phyloP scores from a whole-genome alignment of 2,888 invertebrate genomes.

The Tiliacea aurago region DNA sequence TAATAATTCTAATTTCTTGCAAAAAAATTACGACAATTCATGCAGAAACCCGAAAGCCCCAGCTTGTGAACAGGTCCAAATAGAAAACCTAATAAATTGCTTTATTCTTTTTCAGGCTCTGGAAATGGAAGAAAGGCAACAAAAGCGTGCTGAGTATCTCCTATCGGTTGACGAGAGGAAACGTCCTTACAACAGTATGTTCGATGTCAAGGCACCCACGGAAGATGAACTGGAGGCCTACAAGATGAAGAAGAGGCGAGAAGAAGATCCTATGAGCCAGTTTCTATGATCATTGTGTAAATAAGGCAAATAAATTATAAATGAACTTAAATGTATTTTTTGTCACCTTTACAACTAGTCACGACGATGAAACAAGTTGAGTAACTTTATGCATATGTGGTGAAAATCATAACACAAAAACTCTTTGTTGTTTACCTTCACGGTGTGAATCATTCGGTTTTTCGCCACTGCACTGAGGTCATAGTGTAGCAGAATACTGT shows the following conservation, averaged over 20 bases:
- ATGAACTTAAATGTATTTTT: constrained; percentile 22
- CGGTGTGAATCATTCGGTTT: constrained; percentile 52
- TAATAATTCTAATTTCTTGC: background rate
- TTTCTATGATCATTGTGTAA: constrained; percentile 85
- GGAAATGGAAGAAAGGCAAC: constrained; percentile 91
- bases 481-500: constrained; percentile 58
- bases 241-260: constrained; percentile 95
- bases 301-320: constrained; percentile 42
- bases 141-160: constrained; percentile 91
- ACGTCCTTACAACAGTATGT: constrained; percentile 98
- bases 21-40: no score
- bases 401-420: constrained; percentile 31
- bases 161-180: constrained; percentile 96
- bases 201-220: constrained; percentile 95
- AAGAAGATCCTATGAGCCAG: constrained; percentile 98
- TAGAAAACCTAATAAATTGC: background rate
- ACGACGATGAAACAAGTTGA: constrained; percentile 10
- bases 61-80: background rate
- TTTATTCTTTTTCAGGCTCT: constrained; percentile 87
- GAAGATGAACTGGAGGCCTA: constrained; percentile 98
- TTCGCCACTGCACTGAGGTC: constrained; percentile 54
- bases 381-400: constrained; percentile 3
- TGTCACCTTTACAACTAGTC: background rate
- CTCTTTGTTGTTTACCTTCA: constrained; percentile 56
- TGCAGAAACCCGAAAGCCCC: background rate